Conservation (phyloP, 2,113 vertebrate species). For the Etheostoma cragini region DNA sequence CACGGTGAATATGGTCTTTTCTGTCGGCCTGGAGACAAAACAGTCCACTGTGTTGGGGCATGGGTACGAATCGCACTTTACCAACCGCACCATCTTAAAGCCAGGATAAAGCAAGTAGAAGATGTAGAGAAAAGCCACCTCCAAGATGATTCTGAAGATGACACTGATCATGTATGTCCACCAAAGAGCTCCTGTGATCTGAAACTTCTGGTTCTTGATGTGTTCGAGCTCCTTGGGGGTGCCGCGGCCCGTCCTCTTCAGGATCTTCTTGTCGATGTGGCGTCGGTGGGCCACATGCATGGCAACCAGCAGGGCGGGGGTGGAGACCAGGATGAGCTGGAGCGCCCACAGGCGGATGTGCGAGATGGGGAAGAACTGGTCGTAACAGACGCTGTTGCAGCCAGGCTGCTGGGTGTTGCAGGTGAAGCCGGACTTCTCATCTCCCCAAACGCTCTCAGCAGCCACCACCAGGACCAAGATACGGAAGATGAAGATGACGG, state of each 20-base stretch:
- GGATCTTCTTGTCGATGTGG: constrained; percentile 94
- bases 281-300: constrained; percentile 98
- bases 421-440: constrained; percentile 94
- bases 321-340: constrained; percentile 97
- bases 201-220: constrained; percentile 94
- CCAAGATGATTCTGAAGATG: constrained; percentile 92
- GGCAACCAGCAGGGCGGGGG: constrained; percentile 94
- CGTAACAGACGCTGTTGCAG: constrained; percentile 98
- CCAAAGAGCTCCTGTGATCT: constrained; percentile 93
- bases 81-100: constrained; percentile 95
- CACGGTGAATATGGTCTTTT: constrained; percentile 97
- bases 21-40: constrained; percentile 96
- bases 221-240: constrained; percentile 91
- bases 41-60: constrained; percentile 99
- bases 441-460: constrained; percentile 97
- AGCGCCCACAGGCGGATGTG: constrained; percentile 97
- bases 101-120: constrained; percentile 97
- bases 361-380: constrained; percentile 98
- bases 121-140: constrained; percentile 95
- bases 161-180: constrained; percentile 98
- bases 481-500: constrained; percentile 98
- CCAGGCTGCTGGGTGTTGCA: constrained; percentile 99
- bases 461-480: constrained; percentile 98
- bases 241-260: constrained; percentile 86
- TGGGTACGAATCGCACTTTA: constrained; percentile 95